A percentile compares a stretch with the other conserved stretches of the same genome.
Evolutionary conservation across 2,113 vertebrate species (phyloP).

Genomic region (Hypocryptadius cinnamomeus): DNA sequence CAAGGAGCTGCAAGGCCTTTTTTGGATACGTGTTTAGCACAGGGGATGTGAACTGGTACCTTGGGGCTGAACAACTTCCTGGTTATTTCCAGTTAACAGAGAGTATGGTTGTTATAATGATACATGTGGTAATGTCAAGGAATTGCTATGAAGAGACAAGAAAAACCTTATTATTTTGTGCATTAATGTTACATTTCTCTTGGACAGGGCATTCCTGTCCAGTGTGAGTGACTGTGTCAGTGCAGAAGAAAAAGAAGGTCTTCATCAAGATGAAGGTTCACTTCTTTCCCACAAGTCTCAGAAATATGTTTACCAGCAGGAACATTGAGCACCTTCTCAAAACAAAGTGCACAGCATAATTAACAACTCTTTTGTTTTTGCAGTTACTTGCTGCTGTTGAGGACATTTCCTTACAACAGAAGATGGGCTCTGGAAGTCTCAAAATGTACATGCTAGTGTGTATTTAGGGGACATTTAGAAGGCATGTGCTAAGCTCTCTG

Average conservation of each 20-base stretch:
- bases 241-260: neutral
- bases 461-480: neutral
- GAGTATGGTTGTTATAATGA: neutral
- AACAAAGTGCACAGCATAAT: neutral
- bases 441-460: neutral
- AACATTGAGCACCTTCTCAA: neutral
- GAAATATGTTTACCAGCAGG: neutral
- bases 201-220: accelerated
- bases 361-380: neutral
- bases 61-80: neutral
- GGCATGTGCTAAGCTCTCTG: neutral
- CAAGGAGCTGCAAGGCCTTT: neutral
- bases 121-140: neutral
- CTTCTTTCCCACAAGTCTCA: neutral
- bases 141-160: accelerated
- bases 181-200: neutral
- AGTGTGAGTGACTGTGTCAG: neutral
- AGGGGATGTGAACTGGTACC: neutral
- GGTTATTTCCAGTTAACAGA: neutral
- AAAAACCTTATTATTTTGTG: neutral
- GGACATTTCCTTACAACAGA: neutral
- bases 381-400: neutral
- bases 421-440: neutral
- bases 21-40: neutral
- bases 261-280: neutral